phyloP scores from a whole-genome alignment of 2,797 vertebrate species.

The Graptemys geographica region DNA sequence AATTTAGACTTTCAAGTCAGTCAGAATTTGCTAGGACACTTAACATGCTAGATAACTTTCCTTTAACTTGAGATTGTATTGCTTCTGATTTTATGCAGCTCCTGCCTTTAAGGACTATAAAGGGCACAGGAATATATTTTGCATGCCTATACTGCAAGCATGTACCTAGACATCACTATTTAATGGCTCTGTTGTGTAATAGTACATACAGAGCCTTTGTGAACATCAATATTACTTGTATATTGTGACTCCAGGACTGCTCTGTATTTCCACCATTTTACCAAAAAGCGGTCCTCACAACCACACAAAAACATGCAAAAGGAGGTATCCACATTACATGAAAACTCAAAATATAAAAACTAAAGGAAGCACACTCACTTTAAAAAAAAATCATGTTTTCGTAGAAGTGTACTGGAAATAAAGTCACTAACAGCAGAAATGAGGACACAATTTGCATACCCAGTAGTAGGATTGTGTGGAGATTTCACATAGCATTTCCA shows the following conservation, averaged over 20 bases:
- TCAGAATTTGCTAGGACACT: not conserved
- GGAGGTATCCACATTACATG: not conserved
- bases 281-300: not conserved
- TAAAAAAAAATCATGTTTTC: not conserved
- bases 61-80: not conserved
- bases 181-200: not conserved
- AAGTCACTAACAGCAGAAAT: not conserved
- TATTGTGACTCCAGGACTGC: not conserved
- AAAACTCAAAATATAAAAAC: not conserved
- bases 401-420: not conserved
- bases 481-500: not conserved
- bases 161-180: fast-evolving
- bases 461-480: not conserved
- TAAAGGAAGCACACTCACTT: not conserved
- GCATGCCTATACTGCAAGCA: not conserved
- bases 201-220: not conserved
- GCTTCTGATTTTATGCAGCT: not conserved
- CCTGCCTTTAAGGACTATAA: not conserved
- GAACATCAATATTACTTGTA: not conserved
- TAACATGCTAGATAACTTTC: not conserved
- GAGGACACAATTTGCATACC: not conserved
- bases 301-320: not conserved
- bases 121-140: not conserved
- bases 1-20: conserved; percentile 18
- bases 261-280: not conserved